phyloP scores from a whole-genome alignment of 2,113 vertebrate genomes.

The Neodon shergylaensis region DNA sequence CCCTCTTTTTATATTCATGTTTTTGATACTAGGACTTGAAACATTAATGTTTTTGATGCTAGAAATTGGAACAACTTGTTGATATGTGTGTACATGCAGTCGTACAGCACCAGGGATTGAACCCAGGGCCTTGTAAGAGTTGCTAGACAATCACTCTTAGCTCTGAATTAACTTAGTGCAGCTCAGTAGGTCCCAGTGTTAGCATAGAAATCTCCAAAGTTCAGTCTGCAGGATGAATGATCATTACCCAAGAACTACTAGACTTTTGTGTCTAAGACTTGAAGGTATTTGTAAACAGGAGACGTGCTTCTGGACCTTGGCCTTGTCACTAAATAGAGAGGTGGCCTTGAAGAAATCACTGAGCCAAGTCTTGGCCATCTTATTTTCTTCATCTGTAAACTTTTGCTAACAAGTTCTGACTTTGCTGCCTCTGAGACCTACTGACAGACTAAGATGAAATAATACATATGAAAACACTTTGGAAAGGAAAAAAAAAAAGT shows the following conservation, averaged over 20 bases:
- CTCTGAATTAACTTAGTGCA: not conserved
- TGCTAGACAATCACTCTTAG: not conserved
- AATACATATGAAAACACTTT: slow-evolving; percentile 65
- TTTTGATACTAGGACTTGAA: too few relatives aligned
- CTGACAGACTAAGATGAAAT: slow-evolving; percentile 57
- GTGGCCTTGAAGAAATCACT: slow-evolving; percentile 66
- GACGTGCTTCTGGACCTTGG: slow-evolving; percentile 45
- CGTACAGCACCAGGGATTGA: not conserved
- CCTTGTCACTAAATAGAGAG: slow-evolving; percentile 58
- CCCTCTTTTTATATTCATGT: not conserved
- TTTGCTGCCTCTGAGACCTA: not conserved
- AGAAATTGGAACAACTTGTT: not conserved
- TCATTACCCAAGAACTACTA: slow-evolving; percentile 54
- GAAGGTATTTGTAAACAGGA: slow-evolving; percentile 52
- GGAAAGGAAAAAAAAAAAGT: slow-evolving; percentile 37
- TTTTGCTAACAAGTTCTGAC: slow-evolving; percentile 49
- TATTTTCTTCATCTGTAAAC: slow-evolving; percentile 58
- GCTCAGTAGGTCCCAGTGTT: slow-evolving; percentile 28
- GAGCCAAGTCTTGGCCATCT: slow-evolving; percentile 25
- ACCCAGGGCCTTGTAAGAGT: not conserved
- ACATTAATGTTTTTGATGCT: not conserved
- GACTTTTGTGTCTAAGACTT: slow-evolving; percentile 65
- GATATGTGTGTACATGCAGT: not conserved
- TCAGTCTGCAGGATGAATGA: slow-evolving; percentile 35
- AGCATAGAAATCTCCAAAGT: slow-evolving; percentile 53